A percentile compares a stretch with the other conserved stretches of the same genome.
Evolutionary conservation across 2,797 vertebrate genomes (phyloP).

Genomic region (Gymnothorax reevesii): DNA sequence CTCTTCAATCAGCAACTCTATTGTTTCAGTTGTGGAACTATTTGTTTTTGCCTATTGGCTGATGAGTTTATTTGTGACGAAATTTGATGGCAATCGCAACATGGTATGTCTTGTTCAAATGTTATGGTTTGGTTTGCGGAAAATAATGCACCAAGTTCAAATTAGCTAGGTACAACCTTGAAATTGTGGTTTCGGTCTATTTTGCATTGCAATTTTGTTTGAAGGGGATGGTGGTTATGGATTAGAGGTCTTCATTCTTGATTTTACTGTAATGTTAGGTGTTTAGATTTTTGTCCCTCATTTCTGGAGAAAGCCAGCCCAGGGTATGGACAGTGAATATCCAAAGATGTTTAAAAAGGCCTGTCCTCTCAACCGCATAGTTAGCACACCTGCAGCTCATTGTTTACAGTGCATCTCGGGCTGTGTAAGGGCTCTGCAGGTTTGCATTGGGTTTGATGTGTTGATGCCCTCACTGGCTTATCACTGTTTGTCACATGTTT

Average conservation of each 20-base stretch:
- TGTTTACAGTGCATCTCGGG: neutral
- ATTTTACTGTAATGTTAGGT: too few species aligned
- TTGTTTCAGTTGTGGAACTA: neutral
- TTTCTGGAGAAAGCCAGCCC: too few species aligned
- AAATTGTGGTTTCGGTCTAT: neutral
- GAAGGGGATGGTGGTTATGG: neutral
- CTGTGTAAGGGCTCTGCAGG: neutral
- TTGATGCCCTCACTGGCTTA: too few species aligned
- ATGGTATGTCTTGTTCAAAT: neutral
- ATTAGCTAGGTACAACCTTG: neutral
- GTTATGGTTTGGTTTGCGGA: neutral
- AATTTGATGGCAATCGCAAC: neutral
- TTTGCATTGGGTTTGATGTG: too few species aligned
- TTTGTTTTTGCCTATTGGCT: neutral
- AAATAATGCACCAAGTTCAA: neutral
- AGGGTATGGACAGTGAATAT: too few species aligned
- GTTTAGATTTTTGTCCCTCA: too few species aligned
- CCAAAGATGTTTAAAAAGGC: neutral
- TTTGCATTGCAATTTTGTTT: neutral
- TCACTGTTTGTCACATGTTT: too few species aligned
- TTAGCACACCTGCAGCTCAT: neutral
- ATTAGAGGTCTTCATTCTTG: neutral
- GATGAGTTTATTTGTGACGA: neutral
- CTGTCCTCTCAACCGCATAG: neutral
- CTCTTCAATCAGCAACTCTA: neutral